Percentiles rank a stretch among this genome's conserved stretches.
Evolutionary conservation across 2,797 vertebrate species (phyloP).

Genomic region (Sciurus vulgaris): DNA sequence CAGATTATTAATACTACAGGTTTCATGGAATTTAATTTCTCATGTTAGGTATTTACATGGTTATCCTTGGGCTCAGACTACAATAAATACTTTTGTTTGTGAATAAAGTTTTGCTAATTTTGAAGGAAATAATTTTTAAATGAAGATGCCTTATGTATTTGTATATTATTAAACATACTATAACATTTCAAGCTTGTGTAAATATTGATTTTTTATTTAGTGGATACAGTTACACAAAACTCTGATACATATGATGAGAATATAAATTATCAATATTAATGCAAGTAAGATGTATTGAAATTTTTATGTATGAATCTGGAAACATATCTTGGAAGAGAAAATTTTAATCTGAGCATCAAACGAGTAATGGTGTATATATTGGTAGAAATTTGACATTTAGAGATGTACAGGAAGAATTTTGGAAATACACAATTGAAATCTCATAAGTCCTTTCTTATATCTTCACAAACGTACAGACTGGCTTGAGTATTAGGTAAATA

Average conservation of each 20-base stretch:
- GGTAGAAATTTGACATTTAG: neutral
- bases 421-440: neutral
- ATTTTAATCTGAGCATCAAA: constrained; percentile 11
- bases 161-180: neutral
- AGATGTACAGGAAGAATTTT: neutral
- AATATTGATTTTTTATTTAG: neutral
- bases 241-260: neutral
- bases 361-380: neutral
- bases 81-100: neutral
- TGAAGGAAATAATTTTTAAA: neutral
- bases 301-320: neutral
- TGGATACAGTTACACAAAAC: neutral
- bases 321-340: neutral
- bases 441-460: neutral
- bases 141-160: neutral
- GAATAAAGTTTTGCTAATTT: neutral
- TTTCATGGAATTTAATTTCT: neutral
- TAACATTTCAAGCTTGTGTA: neutral
- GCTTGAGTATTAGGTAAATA: neutral
- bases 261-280: neutral
- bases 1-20: neutral
- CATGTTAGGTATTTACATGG: neutral
- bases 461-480: neutral
- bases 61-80: neutral
- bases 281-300: neutral